Conservation (phyloP, 2,113 vertebrate species). For the Rhinoptilus africanus region DNA sequence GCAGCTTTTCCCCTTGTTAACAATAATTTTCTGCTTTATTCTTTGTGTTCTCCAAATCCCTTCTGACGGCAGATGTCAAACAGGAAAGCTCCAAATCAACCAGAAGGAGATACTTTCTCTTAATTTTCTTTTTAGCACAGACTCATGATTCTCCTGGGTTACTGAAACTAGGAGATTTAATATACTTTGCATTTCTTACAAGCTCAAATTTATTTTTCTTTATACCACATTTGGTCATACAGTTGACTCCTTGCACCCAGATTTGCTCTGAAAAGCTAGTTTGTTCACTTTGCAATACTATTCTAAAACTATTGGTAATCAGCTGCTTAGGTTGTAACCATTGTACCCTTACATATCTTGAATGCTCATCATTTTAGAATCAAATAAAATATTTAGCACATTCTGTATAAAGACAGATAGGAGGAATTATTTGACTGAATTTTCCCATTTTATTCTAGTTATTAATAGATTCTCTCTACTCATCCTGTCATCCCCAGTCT, state of each 20-base stretch:
- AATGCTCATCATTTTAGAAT: neutral
- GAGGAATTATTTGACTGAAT: neutral
- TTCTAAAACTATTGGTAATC: neutral
- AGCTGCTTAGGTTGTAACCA: neutral
- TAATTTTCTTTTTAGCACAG: neutral
- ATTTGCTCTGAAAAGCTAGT: neutral
- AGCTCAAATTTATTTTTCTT: neutral
- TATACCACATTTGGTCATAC: neutral
- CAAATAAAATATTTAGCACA: neutral
- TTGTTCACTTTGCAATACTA: neutral
- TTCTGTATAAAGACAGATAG: neutral
- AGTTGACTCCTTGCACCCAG: neutral
- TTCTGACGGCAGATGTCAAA: neutral
- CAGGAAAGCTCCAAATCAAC: neutral
- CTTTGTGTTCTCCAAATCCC: neutral
- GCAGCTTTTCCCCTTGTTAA: neutral
- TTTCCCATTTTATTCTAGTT: neutral
- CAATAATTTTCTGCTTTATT: neutral
- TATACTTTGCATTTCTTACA: neutral
- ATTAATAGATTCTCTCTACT: neutral
- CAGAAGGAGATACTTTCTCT: neutral
- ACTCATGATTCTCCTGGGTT: neutral
- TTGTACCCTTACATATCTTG: neutral
- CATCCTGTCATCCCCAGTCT: neutral
- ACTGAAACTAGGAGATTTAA: neutral